Conservation (phyloP, 1,140 invertebrate genomes). For the Gryon sp. region DNA sequence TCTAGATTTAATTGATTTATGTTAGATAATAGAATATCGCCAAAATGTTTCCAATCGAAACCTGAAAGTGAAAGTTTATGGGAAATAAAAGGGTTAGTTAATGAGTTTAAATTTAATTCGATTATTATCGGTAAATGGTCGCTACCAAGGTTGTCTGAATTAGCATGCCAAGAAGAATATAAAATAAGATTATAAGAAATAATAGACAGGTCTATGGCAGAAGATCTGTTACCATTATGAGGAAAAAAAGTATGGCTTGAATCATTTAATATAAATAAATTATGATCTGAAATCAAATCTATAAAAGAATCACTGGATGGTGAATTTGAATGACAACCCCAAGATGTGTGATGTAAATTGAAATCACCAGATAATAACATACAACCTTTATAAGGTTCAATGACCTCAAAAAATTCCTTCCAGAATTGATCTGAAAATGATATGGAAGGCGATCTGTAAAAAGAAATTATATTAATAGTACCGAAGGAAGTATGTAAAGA, state of each 20-base stretch:
- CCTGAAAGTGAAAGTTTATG: conserved; percentile 11
- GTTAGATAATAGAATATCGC: background rate
- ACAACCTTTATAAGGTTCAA: background rate
- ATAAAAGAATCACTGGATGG: conserved; percentile 1
- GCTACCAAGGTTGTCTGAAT: background rate
- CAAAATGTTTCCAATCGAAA: background rate
- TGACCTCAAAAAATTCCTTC: background rate
- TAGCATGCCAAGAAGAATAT: background rate
- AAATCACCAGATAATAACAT: conserved; percentile 17
- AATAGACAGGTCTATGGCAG: conserved; percentile 8
- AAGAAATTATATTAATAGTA: background rate
- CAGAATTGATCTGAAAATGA: background rate
- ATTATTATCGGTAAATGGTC: conserved; percentile 4
- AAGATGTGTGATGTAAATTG: conserved; percentile 13
- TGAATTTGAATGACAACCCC: background rate
- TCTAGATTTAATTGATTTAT: too few relatives aligned
- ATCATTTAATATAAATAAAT: conserved; percentile 15
- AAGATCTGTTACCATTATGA: background rate
- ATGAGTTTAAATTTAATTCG: background rate
- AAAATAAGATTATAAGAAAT: background rate
- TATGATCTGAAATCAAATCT: background rate
- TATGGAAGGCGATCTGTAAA: conserved; percentile 4
- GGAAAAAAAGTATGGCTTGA: conserved; percentile 2
- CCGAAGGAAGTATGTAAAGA: background rate
- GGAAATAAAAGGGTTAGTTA: conserved; percentile 7